A percentile compares a stretch with the other conserved stretches of the same genome.
Evolutionary conservation across 2,113 vertebrate genomes (phyloP).

Genomic region (Porphyrio hochstetteri): DNA sequence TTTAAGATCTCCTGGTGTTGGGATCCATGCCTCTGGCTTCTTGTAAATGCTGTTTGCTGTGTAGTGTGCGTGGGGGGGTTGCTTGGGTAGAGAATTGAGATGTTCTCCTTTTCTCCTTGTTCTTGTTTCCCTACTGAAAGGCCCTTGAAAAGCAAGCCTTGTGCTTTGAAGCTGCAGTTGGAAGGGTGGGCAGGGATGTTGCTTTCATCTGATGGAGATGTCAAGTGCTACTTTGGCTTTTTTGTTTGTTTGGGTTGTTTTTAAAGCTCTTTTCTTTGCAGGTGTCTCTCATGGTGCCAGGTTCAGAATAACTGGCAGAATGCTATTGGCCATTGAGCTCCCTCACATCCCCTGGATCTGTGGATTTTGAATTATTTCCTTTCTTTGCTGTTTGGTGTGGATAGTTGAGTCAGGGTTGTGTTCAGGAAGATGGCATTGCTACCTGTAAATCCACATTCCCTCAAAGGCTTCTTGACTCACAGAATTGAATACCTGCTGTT

Average conservation of each 20-base stretch:
- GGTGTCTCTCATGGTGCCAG: background rate
- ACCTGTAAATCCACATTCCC: conserved; percentile 59
- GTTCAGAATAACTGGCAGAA: background rate
- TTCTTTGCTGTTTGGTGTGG: background rate
- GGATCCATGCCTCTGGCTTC: background rate
- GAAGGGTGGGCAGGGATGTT: background rate
- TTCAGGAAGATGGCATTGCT: background rate
- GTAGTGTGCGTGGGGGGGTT: background rate
- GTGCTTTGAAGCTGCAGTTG: background rate
- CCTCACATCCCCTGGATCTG: background rate
- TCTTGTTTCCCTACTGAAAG: background rate
- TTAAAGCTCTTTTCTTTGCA: background rate
- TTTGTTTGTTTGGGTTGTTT: background rate
- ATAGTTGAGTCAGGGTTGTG: background rate
- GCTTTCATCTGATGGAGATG: background rate
- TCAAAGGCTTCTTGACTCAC: conserved; percentile 43
- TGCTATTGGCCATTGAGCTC: background rate
- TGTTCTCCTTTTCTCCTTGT: background rate
- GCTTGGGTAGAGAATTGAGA: background rate
- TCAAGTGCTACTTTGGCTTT: background rate
- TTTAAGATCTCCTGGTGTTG: background rate
- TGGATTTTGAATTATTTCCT: background rate
- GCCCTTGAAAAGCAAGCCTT: background rate
- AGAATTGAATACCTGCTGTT: background rate
- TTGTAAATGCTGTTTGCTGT: background rate